Base-by-base conservation (phyloP, 1,140 invertebrate genomes). In the Octopus bimaculoides region DNA sequence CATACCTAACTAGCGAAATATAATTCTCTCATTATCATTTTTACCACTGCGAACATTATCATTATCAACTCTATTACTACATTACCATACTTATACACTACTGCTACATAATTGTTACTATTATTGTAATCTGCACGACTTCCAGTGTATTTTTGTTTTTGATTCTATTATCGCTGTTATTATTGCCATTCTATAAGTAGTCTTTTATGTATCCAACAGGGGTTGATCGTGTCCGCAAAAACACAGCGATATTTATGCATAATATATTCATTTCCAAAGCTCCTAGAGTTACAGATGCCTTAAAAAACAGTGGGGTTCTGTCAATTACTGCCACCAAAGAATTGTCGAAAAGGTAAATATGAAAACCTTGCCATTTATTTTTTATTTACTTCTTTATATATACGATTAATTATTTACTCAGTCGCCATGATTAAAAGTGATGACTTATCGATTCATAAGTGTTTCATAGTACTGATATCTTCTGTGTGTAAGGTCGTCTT, bases 221-320 rank as follows among this genome's bases (percentile, higher is more conserved):
- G 20, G 74, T 75, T 5, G 74, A 75, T 75, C 20, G 20, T 20
- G 52, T 52, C 17, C 26, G 74, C 17, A 17, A 41, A 75, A 53
- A 75, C 41, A 26, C 41, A 52, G 74, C 74, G 6, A 75, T 75
- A 14, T 75, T 75, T 52, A 75, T 75, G 74, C 74, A 75, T 41
- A 75, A 75, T 52, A n/a, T 75, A 5, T 75, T 75, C 74, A 75
- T 75, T 20, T 75, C 74, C 26, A 75, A 75, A 75, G 52, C 14
- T 52, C 74, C 74, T 9, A 7, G 4, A 75, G 74, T 75, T 17
- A 53, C 52, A 9, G 74, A 75, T 52, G 8, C 0, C 5, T 52
- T 75, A 41, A 75, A 52, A 52, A 52, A 75, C 52, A 41, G 20
- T 0, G 74, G 74, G 52, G 74, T 75, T 53, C 41, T 75, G 41